Evolutionary conservation across 2,113 vertebrate genomes (phyloP).

Genomic region (Caranx ignobilis): DNA sequence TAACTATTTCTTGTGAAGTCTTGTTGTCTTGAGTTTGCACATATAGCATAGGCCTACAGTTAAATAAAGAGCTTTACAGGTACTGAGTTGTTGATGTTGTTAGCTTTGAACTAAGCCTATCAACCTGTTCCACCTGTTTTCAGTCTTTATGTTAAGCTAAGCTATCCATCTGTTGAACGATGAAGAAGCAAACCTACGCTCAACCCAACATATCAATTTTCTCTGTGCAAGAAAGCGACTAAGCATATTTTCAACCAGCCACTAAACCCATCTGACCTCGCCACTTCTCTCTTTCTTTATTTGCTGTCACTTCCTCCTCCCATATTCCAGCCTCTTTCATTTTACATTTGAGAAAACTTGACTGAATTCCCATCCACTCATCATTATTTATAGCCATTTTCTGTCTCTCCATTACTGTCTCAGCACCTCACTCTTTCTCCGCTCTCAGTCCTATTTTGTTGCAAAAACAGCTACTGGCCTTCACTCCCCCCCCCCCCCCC

Average conservation of each 20-base stretch:
- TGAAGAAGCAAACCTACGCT: neutral
- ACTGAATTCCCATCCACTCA: neutral
- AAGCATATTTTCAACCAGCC: neutral
- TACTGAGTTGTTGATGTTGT: neutral
- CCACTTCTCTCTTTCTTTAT: slow-evolving; percentile 2
- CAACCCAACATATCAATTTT: neutral
- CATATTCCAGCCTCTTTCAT: neutral
- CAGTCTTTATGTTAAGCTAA: neutral
- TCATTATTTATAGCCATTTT: slow-evolving; percentile 28
- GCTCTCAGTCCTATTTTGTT: slow-evolving; percentile 44
- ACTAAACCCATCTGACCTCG: neutral
- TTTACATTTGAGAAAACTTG: slow-evolving; percentile 21
- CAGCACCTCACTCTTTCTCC: neutral
- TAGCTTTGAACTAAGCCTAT: neutral
- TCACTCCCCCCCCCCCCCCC: slow-evolving; percentile 32
- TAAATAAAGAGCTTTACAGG: too few species aligned
- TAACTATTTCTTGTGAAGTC: too few species aligned
- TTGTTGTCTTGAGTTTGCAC: neutral
- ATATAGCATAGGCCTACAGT: too few species aligned
- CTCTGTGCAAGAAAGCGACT: neutral
- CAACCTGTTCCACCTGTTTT: neutral
- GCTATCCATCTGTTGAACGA: neutral
- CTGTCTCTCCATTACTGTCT: slow-evolving; percentile 23
- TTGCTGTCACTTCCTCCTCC: neutral
- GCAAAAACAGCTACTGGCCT: slow-evolving; percentile 51